A percentile compares a stretch with the other conserved stretches of the same genome.
Evolutionary conservation across 2,888 invertebrate genomes (phyloP).

Genomic region (Pyrocoelia pectoralis): DNA sequence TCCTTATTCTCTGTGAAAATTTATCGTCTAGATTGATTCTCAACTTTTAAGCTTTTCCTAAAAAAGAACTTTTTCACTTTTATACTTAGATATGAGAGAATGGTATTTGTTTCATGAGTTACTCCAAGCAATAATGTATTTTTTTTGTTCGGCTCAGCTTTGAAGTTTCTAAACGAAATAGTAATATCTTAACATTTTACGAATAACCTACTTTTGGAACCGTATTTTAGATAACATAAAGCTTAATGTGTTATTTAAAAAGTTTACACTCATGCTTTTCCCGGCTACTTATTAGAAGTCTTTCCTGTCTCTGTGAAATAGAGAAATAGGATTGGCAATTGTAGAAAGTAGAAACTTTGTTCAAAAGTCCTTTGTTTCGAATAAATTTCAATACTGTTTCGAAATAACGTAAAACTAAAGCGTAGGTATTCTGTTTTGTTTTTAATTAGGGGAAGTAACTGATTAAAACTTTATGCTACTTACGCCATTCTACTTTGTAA

Average conservation of each 20-base stretch:
- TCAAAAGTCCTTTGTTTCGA: neutral
- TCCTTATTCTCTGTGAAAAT: slow-evolving; percentile 18
- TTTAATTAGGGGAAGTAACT: too few relatives aligned
- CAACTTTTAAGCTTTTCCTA: slow-evolving; percentile 10
- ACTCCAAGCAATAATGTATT: neutral
- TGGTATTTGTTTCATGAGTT: slow-evolving; percentile 12
- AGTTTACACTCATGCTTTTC: neutral
- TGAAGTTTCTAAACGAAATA: slow-evolving; percentile 7
- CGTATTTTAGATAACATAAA: neutral
- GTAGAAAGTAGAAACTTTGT: neutral
- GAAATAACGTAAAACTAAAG: too few relatives aligned
- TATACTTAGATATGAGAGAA: slow-evolving; percentile 19
- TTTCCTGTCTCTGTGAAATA: neutral
- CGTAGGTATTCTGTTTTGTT: too few relatives aligned
- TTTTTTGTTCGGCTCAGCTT: neutral
- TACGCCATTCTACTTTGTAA: neutral
- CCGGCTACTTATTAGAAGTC: neutral
- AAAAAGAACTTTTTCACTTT: slow-evolving; percentile 13
- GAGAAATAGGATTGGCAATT: neutral
- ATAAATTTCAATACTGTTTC: too few relatives aligned
- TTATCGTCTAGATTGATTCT: slow-evolving; percentile 19
- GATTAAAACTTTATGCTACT: too few relatives aligned
- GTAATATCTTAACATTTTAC: neutral
- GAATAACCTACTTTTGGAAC: neutral
- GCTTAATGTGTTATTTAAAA: neutral